Evolutionary conservation across 2,113 vertebrate species (phyloP), one percentile per base, ranked within the genome.

Genomic region (Dunckerocampus dactyliophorus): DNA sequence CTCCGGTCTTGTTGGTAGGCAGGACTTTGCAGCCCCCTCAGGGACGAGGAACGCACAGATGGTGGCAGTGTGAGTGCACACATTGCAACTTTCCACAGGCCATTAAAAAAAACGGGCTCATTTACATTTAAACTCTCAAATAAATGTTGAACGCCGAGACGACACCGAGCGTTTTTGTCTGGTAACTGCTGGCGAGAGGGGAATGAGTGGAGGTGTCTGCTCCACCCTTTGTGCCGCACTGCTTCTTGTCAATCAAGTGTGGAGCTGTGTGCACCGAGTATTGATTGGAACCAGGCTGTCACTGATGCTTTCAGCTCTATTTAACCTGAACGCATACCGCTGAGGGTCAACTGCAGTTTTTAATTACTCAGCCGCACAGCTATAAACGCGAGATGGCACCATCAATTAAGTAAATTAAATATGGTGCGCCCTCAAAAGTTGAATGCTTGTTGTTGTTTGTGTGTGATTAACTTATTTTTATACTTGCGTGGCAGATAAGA

Each of bases 181-280:
- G 8, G 58, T 69, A 59, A 63, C 74, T 62, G n/a, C 54, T 13
- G 70, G 54, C 20, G 7, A 0, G 63, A 77, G 50, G n/a, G 52
- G 19, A 65, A 59, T 59, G 42, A 74, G 74, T 45, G 2, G 49
- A 81, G 72, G 76, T 65, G 28, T 50, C 46, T 9, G 55, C 72
- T 66, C 71, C 75, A 67, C 73, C 83, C 71, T 59, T 66, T 72
- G 63, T 80, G 83, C 83, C 49, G 77, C 79, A 80, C 65, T 60
- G 80, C 71, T 22, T 76, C 71, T 20, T 77, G 69, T 83, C 84
- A 82, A 45, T 82, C 82, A 63, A 19, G 69, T 47, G 46, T 62
- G 5, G 52, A 22, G 63, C 19, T 50, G 60, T 74, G 55, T 17
- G 67, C 21, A 62, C 62, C 62, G 45, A 64, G 65, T 81, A 85